Base-by-base conservation (phyloP, 2,888 invertebrate genomes). In the Acleris cristana region DNA sequence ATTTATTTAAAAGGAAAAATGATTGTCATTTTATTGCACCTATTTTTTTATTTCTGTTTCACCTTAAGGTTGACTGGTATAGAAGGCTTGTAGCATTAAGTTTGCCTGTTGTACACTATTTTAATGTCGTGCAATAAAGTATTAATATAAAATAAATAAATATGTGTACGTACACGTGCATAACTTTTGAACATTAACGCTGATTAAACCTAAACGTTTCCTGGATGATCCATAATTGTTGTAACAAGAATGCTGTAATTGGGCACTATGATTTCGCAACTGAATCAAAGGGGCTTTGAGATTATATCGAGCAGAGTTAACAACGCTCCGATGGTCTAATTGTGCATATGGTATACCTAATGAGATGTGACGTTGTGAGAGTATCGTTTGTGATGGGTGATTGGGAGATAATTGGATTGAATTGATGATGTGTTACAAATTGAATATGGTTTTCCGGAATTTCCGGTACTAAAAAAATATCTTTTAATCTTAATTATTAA, bases 201-300 rank as follows among this genome's bases (percentile, higher is more conserved):
- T 69, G 64, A 69, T 73, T 62, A 71, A 70, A 54, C 26, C 23
- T 44, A 53, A 70, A 23, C 65, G 45, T 67, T 72, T 73, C 71
- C 71, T 63, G 4, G 16, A 55, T 59, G 64, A 63, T 56, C 63
- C 30, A 73, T 74, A 75, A 76, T 64, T 51, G 68, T 56, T 70
- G 60, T 61, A 65, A 65, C 61, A 30, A 51, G 61, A 55, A 61
- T 61, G 44, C 51, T 62, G n/a, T 67, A 67, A 67, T 67, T 67
- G 62, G 57, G 52, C 66, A 62, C 66, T 62, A 45, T 61, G 65
- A 26, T 34, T 60, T 60, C 40, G 23, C 18, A 45, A 45, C 40
- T 56, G 19, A 30, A 21, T 66, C 65, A 66, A 66, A 66, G 65
- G 59, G 51, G 34, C 62, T 67, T 67, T 67, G 51, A 57, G 57